These are phyloP conservation scores for Sesamia inferens DNA, from an alignment of 2,888 invertebrate genomes.

Conservation along the genomic window DNA sequence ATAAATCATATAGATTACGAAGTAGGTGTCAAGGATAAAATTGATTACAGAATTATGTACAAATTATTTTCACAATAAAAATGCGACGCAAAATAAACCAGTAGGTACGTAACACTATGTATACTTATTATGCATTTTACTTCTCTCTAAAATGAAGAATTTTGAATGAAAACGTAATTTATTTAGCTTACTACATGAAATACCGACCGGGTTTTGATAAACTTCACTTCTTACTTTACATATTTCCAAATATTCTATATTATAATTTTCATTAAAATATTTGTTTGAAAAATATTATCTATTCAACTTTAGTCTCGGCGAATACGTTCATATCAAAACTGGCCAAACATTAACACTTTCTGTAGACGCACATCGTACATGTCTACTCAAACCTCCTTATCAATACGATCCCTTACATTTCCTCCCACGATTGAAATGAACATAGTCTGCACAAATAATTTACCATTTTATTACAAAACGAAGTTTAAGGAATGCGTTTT, in stretches of 20 bases:
- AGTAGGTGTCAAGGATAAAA: constrained; percentile 73
- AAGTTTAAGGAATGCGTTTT: constrained; percentile 64
- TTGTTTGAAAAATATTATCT: constrained; percentile 58
- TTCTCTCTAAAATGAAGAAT: constrained; percentile 76
- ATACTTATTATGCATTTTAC: constrained; percentile 81
- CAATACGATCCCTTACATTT: constrained; percentile 15
- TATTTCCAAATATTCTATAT: constrained; percentile 46
- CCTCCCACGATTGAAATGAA: constrained; percentile 61
- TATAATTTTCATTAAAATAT: constrained; percentile 42
- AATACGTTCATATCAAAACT: constrained; percentile 65
- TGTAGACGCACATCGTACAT: constrained; percentile 14
- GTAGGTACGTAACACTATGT: constrained; percentile 67
- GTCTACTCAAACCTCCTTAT: constrained; percentile 18
- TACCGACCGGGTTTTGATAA: constrained; percentile 76
- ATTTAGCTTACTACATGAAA: constrained; percentile 75
- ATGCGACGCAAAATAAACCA: constrained; percentile 72
- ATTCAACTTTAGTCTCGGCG: constrained; percentile 44
- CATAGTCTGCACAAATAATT: constrained; percentile 52
- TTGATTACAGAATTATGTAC: constrained; percentile 71
- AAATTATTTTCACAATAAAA: constrained; percentile 69
- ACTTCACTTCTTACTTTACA: constrained; percentile 53
- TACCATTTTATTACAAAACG: constrained; percentile 60
- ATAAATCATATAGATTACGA: constrained; percentile 22
- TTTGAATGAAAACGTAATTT: constrained; percentile 76
- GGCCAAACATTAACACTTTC: constrained; percentile 34